phyloP scores from a whole-genome alignment of 2,888 invertebrate genomes.

The Mallateleia sp. region DNA sequence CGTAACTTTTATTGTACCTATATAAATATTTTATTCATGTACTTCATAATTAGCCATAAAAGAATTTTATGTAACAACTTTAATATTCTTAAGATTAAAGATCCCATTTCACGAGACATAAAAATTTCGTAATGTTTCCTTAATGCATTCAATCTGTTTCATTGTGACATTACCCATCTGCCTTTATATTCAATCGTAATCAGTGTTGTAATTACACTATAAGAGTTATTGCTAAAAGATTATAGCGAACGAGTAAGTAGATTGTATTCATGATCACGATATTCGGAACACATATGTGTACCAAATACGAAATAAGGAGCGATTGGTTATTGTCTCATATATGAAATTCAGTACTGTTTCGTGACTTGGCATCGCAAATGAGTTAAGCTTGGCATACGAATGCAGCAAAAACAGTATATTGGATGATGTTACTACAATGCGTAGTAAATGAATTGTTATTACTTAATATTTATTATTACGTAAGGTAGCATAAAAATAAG shows the following conservation, averaged over 20 bases:
- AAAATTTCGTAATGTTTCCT: not conserved
- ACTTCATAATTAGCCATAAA: not conserved
- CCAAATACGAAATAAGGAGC: conserved; percentile 15
- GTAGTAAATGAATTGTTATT: not conserved
- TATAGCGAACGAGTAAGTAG: not conserved
- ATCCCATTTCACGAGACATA: conserved; percentile 9
- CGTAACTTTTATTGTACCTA: no score
- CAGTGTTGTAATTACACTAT: not conserved
- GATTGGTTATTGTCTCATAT: conserved; percentile 23
- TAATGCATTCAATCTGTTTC: not conserved
- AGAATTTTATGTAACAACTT: not conserved
- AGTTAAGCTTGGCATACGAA: conserved; percentile 11
- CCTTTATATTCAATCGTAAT: not conserved
- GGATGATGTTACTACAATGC: not conserved
- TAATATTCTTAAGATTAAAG: not conserved
- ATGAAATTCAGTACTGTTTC: conserved; percentile 13
- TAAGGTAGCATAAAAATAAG: not conserved
- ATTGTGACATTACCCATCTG: not conserved
- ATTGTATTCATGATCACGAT: not conserved
- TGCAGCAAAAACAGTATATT: not conserved
- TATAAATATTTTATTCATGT: not conserved
- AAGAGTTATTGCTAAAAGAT: not conserved
- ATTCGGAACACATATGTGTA: conserved; percentile 12
- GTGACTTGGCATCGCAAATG: conserved; percentile 29
- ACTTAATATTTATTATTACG: not conserved